A percentile compares a stretch with the other conserved stretches of the same genome.
Evolutionary conservation across 2,113 vertebrate genomes (phyloP).

Genomic region (Pangasianodon gigas): DNA sequence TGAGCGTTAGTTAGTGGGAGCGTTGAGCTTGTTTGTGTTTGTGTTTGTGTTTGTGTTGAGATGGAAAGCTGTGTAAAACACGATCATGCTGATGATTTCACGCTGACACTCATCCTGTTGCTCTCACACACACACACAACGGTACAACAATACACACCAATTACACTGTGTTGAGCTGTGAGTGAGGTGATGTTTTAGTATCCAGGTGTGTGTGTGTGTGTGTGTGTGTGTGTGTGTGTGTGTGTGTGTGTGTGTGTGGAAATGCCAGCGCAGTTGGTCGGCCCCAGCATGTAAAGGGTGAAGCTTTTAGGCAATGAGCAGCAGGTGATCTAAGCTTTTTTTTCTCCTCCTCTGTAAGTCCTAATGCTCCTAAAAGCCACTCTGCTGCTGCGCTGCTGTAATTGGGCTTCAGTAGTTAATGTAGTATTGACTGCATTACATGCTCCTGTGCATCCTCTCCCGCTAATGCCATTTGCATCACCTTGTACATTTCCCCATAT

Average conservation of each 20-base stretch:
- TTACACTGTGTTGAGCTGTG: slow-evolving; percentile 54
- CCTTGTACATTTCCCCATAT: slow-evolving; percentile 99
- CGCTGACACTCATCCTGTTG: slow-evolving; percentile 6
- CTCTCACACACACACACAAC: slow-evolving; percentile 42
- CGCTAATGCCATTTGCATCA: slow-evolving; percentile 99
- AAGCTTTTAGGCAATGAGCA: slow-evolving; percentile 99
- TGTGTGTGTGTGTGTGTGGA: slow-evolving; percentile 38
- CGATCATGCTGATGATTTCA: slow-evolving; percentile 12
- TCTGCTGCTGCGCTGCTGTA: slow-evolving; percentile 92
- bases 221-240: slow-evolving; percentile 18
- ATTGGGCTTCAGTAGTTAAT: slow-evolving; percentile 99
- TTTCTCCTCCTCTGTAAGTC: slow-evolving; percentile 80
- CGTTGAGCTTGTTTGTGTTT: neutral
- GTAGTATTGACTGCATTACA: slow-evolving; percentile 99
- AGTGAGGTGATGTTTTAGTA: slow-evolving; percentile 56
- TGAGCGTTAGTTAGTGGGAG: neutral
- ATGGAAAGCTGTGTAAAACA: neutral
- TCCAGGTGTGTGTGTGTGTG: slow-evolving; percentile 7
- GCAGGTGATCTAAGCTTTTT: slow-evolving; percentile 99
- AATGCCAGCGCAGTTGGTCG: slow-evolving; percentile 74
- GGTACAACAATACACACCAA: slow-evolving; percentile 47
- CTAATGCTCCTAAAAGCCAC: slow-evolving; percentile 99
- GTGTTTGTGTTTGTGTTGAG: neutral
- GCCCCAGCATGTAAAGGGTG: slow-evolving; percentile 94
- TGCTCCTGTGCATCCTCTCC: slow-evolving; percentile 98